Percentiles rank a stretch among this genome's conserved stretches.
These are phyloP conservation scores for Morone chrysops DNA, from an alignment of 2,113 vertebrate species.

Conservation along the genomic window DNA sequence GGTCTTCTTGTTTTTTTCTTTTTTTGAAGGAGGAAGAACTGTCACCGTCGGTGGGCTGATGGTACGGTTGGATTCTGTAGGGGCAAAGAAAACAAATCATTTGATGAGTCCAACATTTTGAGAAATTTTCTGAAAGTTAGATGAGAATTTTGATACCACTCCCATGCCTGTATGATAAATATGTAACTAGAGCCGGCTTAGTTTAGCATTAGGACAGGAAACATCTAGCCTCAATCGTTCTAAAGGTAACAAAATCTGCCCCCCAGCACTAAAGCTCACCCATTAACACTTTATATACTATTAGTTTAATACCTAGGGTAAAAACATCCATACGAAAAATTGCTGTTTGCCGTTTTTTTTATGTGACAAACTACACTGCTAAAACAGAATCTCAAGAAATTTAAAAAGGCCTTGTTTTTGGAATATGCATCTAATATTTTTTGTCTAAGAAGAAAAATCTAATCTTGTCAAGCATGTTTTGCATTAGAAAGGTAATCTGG, in stretches of 20 bases:
- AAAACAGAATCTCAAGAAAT: too few relatives aligned
- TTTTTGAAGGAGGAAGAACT: conserved; percentile 82
- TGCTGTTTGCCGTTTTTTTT: too few relatives aligned
- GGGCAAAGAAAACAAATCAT: not conserved
- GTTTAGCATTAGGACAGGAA: not conserved
- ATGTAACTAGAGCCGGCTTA: not conserved
- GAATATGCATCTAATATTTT: too few relatives aligned
- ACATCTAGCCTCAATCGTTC: not conserved
- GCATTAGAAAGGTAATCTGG: too few relatives aligned
- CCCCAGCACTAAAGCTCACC: not conserved
- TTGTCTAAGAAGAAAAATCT: too few relatives aligned
- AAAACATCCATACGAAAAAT: too few relatives aligned
- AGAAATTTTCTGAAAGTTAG: not conserved
- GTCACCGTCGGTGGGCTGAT: conserved; percentile 70
- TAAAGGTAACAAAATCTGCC: not conserved
- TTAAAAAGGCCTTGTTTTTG: too few relatives aligned
- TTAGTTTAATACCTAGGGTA: too few relatives aligned
- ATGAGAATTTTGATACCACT: not conserved
- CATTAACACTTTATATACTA: too few relatives aligned
- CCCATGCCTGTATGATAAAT: too few relatives aligned
- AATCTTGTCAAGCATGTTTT: too few relatives aligned
- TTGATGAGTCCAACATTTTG: not conserved
- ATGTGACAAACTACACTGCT: too few relatives aligned
- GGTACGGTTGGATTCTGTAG: conserved; percentile 8
- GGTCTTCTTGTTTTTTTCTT: conserved; percentile 79